Evolutionary conservation across 2,797 vertebrate species (phyloP), one percentile per base, ranked within the genome.

Genomic region (Scleropages formosus): DNA sequence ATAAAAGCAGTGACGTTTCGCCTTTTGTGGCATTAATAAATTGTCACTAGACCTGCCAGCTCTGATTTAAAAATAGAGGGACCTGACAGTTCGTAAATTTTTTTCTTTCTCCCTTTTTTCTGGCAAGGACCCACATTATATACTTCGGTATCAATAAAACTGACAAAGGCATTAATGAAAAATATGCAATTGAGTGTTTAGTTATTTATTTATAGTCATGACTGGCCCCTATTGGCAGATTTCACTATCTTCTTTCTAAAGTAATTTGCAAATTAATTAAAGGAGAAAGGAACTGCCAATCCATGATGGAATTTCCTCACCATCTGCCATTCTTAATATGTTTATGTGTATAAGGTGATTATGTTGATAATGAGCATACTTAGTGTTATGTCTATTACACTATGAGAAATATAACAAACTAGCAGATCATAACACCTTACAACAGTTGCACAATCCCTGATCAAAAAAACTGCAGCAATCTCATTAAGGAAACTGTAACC

Each of bases 301-400:
- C 15, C 49, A 46, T 68, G 44, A 47, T 68, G 44, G 31, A 70
- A 27, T 59, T 66, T 66, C 8, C 31, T 66, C 26, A 51, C 46
- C 68, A 70, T 51, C 47, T 51, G 68, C 51, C 46, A 8, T 24
- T 12, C 53, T 51, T 24, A 26, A 26, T 26, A 71, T 10, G 56
- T 69, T 70, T 15, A 22, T 24, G 24, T 70, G 56, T 24, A 26
- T 69, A 16, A 18, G 20, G 18, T 6, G 15, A 68, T 68, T 47
- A n/a, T 68, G 46, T 47, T 20, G 46, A 46, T 39, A 44, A 67
- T 67, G 27, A 44, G 27, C 16, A 39, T 8, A 2, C 13, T 13
- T 49, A 69, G 69, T 69, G 7, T 16, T 20, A 51, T 69, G 22
- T 20, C 69, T 20, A 69, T 67, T 39, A 46, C 24, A 49, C 80